Evolutionary conservation across 2,797 vertebrate species (phyloP).

Genomic region (Buphagus erythrorhynchus): DNA sequence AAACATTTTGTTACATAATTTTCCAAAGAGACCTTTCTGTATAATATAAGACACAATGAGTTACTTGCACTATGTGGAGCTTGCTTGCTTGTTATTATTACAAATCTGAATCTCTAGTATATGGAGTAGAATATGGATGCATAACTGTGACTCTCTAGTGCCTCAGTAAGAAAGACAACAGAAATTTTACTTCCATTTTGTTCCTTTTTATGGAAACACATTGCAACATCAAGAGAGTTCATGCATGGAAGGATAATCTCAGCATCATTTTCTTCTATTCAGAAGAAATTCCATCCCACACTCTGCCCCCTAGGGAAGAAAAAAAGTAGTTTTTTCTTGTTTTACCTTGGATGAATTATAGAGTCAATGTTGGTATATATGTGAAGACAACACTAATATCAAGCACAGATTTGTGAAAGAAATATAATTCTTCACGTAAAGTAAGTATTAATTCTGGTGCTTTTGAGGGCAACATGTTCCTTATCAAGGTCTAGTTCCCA

Average conservation of each 20-base stretch:
- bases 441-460: not conserved
- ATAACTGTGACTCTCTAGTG: not conserved
- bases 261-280: not conserved
- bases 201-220: not conserved
- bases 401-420: not conserved
- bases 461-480: not conserved
- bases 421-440: not conserved
- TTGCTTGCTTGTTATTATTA: not conserved
- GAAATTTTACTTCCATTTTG: not conserved
- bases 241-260: not conserved
- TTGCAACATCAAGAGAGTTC: not conserved
- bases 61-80: not conserved
- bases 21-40: not conserved
- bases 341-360: not conserved
- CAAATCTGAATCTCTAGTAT: not conserved
- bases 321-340: not conserved
- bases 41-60: not conserved
- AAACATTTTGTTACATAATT: not conserved
- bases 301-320: not conserved
- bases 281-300: not conserved
- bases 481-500: not conserved
- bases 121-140: not conserved
- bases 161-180: not conserved
- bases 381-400: not conserved
- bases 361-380: not conserved